Percentiles rank a stretch among this genome's conserved stretches.
Evolutionary conservation across 2,113 vertebrate genomes (phyloP).

Genomic region (Coregonus clupeaformis): DNA sequence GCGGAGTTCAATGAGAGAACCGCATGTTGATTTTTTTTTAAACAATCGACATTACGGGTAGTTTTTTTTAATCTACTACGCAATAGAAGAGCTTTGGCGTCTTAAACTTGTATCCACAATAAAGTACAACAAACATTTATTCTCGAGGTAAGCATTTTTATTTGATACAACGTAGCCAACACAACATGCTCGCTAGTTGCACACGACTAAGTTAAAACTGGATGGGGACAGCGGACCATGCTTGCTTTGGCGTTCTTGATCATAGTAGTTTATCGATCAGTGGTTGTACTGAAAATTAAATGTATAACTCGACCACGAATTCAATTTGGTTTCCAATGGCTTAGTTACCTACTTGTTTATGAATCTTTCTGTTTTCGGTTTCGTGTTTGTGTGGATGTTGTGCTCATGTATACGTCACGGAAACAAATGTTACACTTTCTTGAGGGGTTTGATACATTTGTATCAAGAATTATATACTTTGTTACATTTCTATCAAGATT

Average conservation of each 20-base stretch:
- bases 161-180: neutral
- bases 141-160: slow-evolving; percentile 20
- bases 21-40: neutral
- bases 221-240: no score
- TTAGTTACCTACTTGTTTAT: no score
- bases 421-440: neutral
- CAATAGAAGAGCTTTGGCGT: neutral
- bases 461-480: neutral
- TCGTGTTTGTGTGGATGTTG: no score
- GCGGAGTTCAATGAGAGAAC: neutral
- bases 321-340: no score
- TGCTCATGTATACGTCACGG: no score
- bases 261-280: no score
- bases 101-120: neutral
- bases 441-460: neutral
- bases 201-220: no score
- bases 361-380: no score
- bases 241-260: no score
- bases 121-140: slow-evolving; percentile 2
- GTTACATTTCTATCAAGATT: no score
- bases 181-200: neutral
- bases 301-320: no score
- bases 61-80: neutral
- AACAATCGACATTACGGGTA: neutral
- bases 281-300: no score